Evolutionary conservation across 2,888 invertebrate genomes (phyloP).

Genomic region (Cyrtodaria siliqua): DNA sequence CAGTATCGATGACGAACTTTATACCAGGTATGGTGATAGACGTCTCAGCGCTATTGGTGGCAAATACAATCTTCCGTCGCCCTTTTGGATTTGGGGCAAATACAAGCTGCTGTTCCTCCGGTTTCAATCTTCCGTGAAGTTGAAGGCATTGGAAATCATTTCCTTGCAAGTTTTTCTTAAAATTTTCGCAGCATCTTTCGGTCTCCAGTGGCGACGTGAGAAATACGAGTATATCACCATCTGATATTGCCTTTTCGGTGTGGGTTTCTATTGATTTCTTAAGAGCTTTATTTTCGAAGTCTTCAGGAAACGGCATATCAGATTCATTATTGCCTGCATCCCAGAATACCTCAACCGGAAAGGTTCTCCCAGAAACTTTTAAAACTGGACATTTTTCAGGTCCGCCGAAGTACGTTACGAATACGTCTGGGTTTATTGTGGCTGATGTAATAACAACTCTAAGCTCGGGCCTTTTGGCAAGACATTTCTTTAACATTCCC

Average conservation of each 20-base stretch:
- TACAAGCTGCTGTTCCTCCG: constrained; percentile 82
- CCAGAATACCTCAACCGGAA: constrained; percentile 84
- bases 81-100: constrained; percentile 73
- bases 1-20: constrained; percentile 85
- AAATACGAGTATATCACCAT: constrained; percentile 86
- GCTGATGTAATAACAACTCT: constrained; percentile 85
- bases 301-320: constrained; percentile 56
- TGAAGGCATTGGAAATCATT: constrained; percentile 70
- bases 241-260: constrained; percentile 48
- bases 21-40: constrained; percentile 86
- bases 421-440: constrained; percentile 84
- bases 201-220: constrained; percentile 82
- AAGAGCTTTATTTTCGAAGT: constrained; percentile 77
- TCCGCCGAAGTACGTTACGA: constrained; percentile 80
- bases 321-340: constrained; percentile 29
- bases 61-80: constrained; percentile 84
- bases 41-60: constrained; percentile 86
- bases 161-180: constrained; percentile 39
- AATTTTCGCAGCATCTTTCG: constrained; percentile 76
- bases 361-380: constrained; percentile 82
- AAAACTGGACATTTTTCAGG: constrained; percentile 72
- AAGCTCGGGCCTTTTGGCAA: constrained; percentile 77
- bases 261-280: constrained; percentile 80
- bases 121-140: constrained; percentile 81
- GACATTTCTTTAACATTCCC: constrained; percentile 82